These are phyloP conservation scores for Phengaris alcon DNA, from an alignment of 2,888 invertebrate species.

Conservation along the genomic window DNA sequence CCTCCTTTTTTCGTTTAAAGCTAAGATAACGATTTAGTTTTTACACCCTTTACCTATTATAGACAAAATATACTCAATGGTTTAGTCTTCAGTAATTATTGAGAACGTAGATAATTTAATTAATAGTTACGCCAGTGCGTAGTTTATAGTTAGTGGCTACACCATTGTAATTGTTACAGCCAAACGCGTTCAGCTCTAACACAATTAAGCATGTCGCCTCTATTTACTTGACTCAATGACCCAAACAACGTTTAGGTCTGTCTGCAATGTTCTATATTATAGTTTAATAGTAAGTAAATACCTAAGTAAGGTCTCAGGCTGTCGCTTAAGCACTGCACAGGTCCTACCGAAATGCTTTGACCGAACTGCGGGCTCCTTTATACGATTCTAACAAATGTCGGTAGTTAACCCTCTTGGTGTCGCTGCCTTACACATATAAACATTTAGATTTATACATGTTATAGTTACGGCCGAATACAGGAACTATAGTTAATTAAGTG, in stretches of 20 bases:
- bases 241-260: conserved; percentile 4
- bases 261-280: conserved; percentile 4
- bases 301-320: background rate
- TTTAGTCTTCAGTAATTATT: background rate
- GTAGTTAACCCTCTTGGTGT: background rate
- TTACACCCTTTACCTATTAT: background rate
- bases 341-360: conserved; percentile 6
- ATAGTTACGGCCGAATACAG: too few relatives aligned
- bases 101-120: conserved; percentile 6
- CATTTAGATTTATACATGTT: background rate
- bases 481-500: too few relatives aligned
- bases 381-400: background rate
- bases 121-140: conserved; percentile 14
- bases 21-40: background rate
- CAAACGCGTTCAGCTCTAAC: conserved; percentile 3
- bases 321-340: background rate
- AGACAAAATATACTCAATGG: too few relatives aligned
- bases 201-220: conserved; percentile 18
- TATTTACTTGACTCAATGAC: conserved; percentile 26
- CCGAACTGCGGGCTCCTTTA: background rate
- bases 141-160: background rate
- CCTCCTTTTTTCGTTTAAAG: too few relatives aligned
- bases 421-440: background rate
- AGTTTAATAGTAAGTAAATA: background rate
- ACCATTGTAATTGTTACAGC: conserved; percentile 12